phyloP scores from a whole-genome alignment of 2,113 vertebrate genomes.

The Brachyhypopomus occidentalis region DNA sequence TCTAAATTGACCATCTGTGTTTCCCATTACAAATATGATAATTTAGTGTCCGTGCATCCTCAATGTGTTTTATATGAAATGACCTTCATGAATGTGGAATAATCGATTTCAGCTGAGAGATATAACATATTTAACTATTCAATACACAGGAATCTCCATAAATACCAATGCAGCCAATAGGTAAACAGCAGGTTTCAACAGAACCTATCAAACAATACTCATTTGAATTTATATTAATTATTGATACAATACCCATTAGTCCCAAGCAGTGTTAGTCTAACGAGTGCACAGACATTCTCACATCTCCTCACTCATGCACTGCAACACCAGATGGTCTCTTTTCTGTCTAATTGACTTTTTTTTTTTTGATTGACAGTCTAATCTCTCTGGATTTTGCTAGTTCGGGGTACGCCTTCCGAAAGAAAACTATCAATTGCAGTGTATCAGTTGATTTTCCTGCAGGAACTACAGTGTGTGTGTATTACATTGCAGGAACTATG shows the following conservation, averaged over 20 bases:
- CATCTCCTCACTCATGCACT: background rate
- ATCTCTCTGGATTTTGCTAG: conserved; percentile 11
- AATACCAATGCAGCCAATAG: background rate
- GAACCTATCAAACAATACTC: background rate
- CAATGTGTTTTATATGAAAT: conserved; percentile 32
- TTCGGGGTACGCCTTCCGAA: background rate
- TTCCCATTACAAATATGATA: conserved; percentile 51
- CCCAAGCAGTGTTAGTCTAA: background rate
- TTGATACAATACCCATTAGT: conserved; percentile 16
- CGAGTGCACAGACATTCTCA: background rate
- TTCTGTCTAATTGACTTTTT: conserved; percentile 29
- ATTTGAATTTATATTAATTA: conserved; percentile 2
- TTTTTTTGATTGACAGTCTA: conserved; percentile 39
- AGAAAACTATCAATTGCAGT: background rate
- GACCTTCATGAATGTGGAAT: conserved; percentile 31
- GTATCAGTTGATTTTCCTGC: too few relatives aligned
- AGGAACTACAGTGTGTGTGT: background rate
- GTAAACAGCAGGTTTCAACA: background rate
- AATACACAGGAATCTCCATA: background rate
- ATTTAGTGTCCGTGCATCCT: conserved; percentile 42
- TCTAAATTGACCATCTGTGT: conserved; percentile 48
- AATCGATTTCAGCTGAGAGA: conserved; percentile 42
- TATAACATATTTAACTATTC: conserved; percentile 26
- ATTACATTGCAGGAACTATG: too few relatives aligned
- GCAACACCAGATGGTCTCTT: conserved; percentile 24